Conservation (phyloP, 1,140 invertebrate species). For the Mesaphorura yosii region DNA sequence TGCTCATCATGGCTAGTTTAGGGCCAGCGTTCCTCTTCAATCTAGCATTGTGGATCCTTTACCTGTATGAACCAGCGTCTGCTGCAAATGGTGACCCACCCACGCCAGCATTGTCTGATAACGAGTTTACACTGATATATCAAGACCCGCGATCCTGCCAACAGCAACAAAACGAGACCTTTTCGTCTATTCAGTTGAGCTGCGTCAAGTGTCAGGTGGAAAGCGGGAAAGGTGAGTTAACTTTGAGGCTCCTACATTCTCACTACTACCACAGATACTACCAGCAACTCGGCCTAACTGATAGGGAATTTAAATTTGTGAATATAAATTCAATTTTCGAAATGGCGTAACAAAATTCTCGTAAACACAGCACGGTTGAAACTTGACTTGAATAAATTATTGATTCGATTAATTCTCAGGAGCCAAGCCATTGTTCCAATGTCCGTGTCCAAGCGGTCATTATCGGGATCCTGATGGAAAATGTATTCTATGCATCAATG, state of each 20-base stretch:
- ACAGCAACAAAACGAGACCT: conserved; percentile 9
- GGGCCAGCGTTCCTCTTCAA: too few relatives aligned
- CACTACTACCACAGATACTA: not conserved
- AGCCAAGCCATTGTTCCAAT: too few relatives aligned
- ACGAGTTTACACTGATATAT: not conserved
- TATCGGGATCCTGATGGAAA: too few relatives aligned
- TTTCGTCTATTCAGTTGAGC: conserved; percentile 6
- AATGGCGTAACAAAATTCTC: not conserved
- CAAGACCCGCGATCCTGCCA: conserved; percentile 5
- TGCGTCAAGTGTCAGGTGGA: conserved; percentile 18
- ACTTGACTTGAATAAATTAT: not conserved
- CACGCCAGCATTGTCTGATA: not conserved
- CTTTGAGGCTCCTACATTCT: not conserved
- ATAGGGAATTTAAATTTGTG: not conserved
- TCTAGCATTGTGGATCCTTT: too few relatives aligned
- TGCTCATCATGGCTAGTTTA: too few relatives aligned
- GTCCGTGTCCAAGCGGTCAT: too few relatives aligned
- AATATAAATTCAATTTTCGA: not conserved
- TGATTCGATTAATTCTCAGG: too few relatives aligned
- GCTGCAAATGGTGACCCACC: too few relatives aligned
- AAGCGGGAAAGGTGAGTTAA: not conserved
- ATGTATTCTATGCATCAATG: conserved; percentile 11
- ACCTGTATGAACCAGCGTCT: too few relatives aligned
- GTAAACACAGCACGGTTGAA: not conserved
- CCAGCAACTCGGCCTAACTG: not conserved